Percentiles rank a stretch among this genome's conserved stretches.
Conservation (phyloP, 2,888 invertebrate species). For the Spilarctia lutea region DNA sequence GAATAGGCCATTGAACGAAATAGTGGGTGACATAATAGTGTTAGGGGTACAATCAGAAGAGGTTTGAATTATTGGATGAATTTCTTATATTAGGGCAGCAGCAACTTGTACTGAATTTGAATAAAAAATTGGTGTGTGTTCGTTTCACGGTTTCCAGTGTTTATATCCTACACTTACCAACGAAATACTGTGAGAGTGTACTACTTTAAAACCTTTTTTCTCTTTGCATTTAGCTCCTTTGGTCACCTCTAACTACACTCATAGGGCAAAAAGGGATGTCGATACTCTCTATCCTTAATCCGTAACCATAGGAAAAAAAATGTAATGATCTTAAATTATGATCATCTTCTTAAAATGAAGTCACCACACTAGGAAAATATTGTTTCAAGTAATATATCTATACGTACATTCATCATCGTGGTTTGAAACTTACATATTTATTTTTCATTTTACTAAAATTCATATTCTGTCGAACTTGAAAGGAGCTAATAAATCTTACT, state of each 20-base stretch:
- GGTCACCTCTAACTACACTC: too few species aligned
- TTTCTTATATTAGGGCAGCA: not conserved
- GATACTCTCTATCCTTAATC: too few species aligned
- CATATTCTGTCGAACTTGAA: not conserved
- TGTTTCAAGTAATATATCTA: not conserved
- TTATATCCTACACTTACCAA: too few species aligned
- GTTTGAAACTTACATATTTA: not conserved
- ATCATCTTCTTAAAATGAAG: not conserved
- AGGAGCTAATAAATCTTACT: not conserved
- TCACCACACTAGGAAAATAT: not conserved
- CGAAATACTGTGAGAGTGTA: too few species aligned
- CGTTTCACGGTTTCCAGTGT: too few species aligned
- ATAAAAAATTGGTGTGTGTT: too few species aligned
- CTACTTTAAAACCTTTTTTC: too few species aligned
- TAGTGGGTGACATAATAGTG: not conserved
- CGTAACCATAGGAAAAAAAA: too few species aligned
- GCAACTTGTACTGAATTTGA: not conserved
- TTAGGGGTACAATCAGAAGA: not conserved
- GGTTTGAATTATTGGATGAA: not conserved
- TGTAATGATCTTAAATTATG: too few species aligned
- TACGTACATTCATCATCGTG: not conserved
- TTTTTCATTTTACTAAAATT: not conserved
- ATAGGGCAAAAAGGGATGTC: too few species aligned
- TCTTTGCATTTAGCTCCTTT: too few species aligned
- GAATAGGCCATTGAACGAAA: slow-evolving; percentile 14